Conservation (phyloP, 2,888 invertebrate genomes). For the Rhagonycha fulva region DNA sequence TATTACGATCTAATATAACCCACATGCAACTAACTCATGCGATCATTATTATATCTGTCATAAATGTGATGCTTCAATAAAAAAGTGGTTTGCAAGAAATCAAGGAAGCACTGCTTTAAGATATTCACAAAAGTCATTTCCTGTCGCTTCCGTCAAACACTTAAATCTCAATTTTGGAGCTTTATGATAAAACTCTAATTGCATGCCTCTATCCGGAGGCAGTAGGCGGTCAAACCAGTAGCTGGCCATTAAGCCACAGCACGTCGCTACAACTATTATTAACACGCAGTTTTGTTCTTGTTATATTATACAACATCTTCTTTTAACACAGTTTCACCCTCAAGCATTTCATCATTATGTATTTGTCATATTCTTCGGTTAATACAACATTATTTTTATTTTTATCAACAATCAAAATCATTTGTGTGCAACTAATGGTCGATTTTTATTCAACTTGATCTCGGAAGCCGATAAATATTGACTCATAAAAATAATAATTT, state of each 20-base stretch:
- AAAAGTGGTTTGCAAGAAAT: neutral
- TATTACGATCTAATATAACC: constrained; percentile 16
- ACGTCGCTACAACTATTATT: constrained; percentile 28
- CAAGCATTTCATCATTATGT: neutral
- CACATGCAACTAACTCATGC: neutral
- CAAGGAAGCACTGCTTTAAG: neutral
- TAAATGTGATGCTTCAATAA: neutral
- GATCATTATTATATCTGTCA: neutral
- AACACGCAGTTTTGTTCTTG: constrained; percentile 24
- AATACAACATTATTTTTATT: constrained; percentile 7
- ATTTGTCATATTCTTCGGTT: constrained; percentile 8
- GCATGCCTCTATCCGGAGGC: constrained; percentile 19
- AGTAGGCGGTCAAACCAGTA: constrained; percentile 29
- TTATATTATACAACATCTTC: constrained; percentile 19
- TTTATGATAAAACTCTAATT: constrained; percentile 4
- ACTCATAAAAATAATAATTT: neutral
- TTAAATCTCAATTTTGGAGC: neutral
- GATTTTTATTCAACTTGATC: neutral
- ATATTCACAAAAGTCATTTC: neutral
- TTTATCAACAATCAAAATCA: constrained; percentile 1
- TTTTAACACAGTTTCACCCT: constrained; percentile 4
- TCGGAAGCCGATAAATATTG: neutral
- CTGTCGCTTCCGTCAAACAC: neutral
- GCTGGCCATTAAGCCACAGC: constrained; percentile 27
- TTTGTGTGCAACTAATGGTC: neutral